A percentile compares a stretch with the other conserved stretches of the same genome.
Conservation (phyloP, 2,113 vertebrate species). For the Electrona antarctica region DNA sequence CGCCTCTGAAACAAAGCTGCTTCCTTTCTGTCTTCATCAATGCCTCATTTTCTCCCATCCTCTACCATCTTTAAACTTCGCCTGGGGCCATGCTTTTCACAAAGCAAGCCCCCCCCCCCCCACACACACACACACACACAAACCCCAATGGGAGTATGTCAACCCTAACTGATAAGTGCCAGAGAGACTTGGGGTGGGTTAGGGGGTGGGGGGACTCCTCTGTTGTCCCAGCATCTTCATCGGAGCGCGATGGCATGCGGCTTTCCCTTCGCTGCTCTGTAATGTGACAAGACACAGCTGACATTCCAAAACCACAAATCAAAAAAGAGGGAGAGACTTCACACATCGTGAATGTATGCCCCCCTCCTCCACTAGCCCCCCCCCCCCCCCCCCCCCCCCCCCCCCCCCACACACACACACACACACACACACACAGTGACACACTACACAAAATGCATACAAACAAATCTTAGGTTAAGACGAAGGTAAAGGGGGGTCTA, state of each 20-base stretch:
- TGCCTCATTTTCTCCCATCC: background rate
- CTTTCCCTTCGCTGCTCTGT: constrained; percentile 82
- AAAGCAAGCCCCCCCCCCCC: constrained; percentile 80
- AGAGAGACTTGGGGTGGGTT: constrained; percentile 69
- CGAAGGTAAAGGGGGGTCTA: background rate
- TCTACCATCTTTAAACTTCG: constrained; percentile 53
- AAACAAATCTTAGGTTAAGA: constrained; percentile 14
- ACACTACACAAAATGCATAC: constrained; percentile 3
- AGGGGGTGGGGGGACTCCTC: constrained; percentile 79
- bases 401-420: constrained; percentile 12
- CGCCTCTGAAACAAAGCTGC: constrained; percentile 21
- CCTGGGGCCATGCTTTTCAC: constrained; percentile 78
- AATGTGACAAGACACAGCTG: constrained; percentile 86
- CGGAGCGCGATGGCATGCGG: constrained; percentile 77
- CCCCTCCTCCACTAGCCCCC: too few relatives aligned
- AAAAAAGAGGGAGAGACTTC: constrained; percentile 75
- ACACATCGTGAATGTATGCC: constrained; percentile 27
- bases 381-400: too few relatives aligned
- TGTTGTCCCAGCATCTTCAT: constrained; percentile 84
- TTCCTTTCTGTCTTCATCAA: constrained; percentile 10
- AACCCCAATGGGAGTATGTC: background rate
- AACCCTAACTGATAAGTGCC: constrained; percentile 87
- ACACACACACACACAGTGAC: constrained; percentile 17
- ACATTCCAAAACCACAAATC: constrained; percentile 88
- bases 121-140: constrained; percentile 75